phyloP scores from a whole-genome alignment of 1,140 invertebrate species.

The Monochamus saltuarius region DNA sequence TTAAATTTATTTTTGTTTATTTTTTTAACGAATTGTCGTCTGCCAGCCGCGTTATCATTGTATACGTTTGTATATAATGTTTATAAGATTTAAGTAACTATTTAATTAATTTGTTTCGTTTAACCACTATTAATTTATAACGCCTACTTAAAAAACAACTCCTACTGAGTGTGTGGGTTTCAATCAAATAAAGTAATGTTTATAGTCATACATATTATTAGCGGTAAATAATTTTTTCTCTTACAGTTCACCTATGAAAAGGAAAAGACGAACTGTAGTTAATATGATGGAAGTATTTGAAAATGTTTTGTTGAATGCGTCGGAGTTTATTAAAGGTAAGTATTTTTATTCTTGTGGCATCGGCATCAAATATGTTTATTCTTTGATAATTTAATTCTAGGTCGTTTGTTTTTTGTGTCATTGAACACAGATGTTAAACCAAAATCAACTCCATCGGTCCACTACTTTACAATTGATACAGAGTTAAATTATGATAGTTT shows the following conservation, averaged over 20 bases:
- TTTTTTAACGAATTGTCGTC: slow-evolving; percentile 9
- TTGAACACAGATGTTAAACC: slow-evolving; percentile 74
- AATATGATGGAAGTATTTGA: slow-evolving; percentile 54
- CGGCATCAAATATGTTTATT: slow-evolving; percentile 19
- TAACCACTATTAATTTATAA: slow-evolving; percentile 13
- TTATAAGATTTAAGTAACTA: background rate
- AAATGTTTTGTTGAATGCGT: slow-evolving; percentile 55
- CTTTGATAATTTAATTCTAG: slow-evolving; percentile 64
- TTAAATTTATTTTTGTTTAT: slow-evolving; percentile 18
- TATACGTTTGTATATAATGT: background rate
- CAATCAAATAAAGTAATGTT: slow-evolving; percentile 35
- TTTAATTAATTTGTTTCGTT: slow-evolving; percentile 5
- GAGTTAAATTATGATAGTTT: slow-evolving; percentile 96
- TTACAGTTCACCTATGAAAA: slow-evolving; percentile 38
- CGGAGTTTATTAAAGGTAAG: slow-evolving; percentile 61
- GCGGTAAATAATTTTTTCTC: slow-evolving; percentile 20
- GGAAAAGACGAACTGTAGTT: slow-evolving; percentile 24
- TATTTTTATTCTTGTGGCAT: slow-evolving; percentile 3
- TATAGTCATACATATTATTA: slow-evolving; percentile 30
- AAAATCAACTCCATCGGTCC: slow-evolving; percentile 80
- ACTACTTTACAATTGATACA: slow-evolving; percentile 92
- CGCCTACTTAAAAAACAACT: slow-evolving; percentile 33
- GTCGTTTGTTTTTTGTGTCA: slow-evolving; percentile 92
- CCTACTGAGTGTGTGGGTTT: slow-evolving; percentile 37
- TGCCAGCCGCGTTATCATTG: background rate